These are phyloP conservation scores for Pantherophis alleghaniensis DNA, from an alignment of 2,797 vertebrate species.

Conservation along the genomic window DNA sequence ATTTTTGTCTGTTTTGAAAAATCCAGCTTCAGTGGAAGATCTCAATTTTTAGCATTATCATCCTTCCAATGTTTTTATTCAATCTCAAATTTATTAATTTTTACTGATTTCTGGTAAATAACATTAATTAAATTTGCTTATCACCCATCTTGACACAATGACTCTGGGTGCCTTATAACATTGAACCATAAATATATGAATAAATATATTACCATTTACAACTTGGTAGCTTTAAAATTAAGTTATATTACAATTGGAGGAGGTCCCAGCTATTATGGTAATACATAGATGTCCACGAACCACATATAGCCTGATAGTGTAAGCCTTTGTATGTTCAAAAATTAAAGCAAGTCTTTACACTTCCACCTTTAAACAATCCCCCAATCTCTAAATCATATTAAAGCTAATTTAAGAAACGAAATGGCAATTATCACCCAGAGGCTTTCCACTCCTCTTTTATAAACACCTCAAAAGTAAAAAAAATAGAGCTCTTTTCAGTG, in stretches of 20 bases:
- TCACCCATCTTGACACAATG: not conserved
- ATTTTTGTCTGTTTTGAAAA: not conserved
- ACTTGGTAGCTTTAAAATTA: not conserved
- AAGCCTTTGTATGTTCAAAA: not conserved
- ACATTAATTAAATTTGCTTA: not conserved
- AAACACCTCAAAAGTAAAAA: not conserved
- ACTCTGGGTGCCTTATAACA: not conserved
- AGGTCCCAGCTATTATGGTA: not conserved
- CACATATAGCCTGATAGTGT: not conserved
- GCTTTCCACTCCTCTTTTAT: not conserved
- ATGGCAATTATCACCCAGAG: not conserved
- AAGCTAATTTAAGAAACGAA: not conserved
- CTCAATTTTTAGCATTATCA: not conserved
- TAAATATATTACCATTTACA: not conserved
- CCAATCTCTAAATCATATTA: not conserved
- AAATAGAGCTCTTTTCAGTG: not conserved
- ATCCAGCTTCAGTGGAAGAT: not conserved
- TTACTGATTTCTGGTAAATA: not conserved
- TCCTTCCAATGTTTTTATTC: not conserved
- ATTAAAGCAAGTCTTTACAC: not conserved
- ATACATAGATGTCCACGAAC: not conserved
- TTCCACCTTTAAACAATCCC: not conserved
- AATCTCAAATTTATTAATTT: not conserved
- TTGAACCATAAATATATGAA: not conserved
- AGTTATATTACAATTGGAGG: not conserved